Conservation (phyloP, 1,140 invertebrate genomes). For the Eupristina koningsbergeri region DNA sequence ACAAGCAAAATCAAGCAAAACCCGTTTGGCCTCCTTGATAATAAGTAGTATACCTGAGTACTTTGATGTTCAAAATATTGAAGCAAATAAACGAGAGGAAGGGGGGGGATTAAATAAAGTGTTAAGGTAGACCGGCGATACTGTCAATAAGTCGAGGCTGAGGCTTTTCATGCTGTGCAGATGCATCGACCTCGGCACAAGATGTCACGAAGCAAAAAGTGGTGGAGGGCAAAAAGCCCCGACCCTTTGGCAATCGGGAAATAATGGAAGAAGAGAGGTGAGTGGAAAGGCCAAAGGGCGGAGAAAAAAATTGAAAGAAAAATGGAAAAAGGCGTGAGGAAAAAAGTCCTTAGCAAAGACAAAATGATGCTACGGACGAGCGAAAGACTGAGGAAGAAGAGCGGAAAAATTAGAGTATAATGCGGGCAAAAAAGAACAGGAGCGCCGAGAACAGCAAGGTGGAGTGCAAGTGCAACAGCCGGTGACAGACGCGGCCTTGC, state of each 20-base stretch:
- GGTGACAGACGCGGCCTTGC: conserved; percentile 22
- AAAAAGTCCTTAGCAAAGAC: no score
- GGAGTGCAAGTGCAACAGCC: conserved; percentile 12
- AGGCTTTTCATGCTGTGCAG: no score
- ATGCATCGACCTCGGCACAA: no score
- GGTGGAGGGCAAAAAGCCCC: no score
- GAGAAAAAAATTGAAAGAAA: not conserved
- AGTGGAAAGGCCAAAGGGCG: not conserved
- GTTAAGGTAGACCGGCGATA: not conserved
- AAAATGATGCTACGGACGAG: no score
- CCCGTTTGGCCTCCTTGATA: not conserved
- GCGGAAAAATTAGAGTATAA: conserved; percentile 44
- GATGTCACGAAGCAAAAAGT: no score
- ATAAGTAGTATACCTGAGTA: no score
- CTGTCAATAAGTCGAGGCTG: not conserved
- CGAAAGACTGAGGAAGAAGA: not conserved
- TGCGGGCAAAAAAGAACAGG: conserved; percentile 27
- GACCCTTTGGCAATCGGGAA: conserved; percentile 3
- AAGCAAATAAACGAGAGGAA: no score
- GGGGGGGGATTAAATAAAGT: no score
- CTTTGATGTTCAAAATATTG: no score
- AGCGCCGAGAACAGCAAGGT: not conserved
- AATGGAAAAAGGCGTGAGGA: not conserved
- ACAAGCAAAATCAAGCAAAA: not conserved
- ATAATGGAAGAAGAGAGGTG: not conserved